Evolutionary conservation across 1,140 invertebrate genomes (phyloP), one percentile per base, ranked within the genome.

Genomic region (Sminthurinus signatus): DNA sequence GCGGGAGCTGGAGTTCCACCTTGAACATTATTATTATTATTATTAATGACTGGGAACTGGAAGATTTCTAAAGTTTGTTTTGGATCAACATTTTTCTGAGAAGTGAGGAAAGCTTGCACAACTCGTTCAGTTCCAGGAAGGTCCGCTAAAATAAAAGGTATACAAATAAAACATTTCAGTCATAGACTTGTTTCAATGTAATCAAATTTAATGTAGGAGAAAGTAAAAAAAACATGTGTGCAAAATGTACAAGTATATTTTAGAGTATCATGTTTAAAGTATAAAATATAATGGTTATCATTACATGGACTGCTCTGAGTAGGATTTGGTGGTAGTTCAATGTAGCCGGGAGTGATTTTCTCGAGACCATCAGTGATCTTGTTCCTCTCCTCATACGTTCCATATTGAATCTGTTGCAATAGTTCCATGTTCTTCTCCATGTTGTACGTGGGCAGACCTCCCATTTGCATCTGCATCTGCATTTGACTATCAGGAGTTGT

Each of bases 1-100:
- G 28, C n/a, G 4, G 29, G 57, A 60, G 25, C 43, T 44, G 39
- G 57, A 25, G 57, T 60, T 3, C 39, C 43, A 2, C 31, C 36
- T 8, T 12, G 17, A 28, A 8, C 17, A 19, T 57, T 57, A 14
- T 12, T 42, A 3, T 36, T 14, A 21, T 23, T 10, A 4, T 17
- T 10, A 10, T 5, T 21, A 17, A 5, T 23, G 8, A 44, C 15
- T 2, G 57, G 57, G 5, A 60, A 60, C 17, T 60, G 12, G 32
- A 44, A 60, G n/a, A 60, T 60, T 46, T 60, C 28, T 4, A 60
- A 25, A 2, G 57, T 60, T 46, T 60, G 57, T 25, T 60, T 60
- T 23, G 36, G 43, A 23, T 60, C 57, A 2, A 60, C 39, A 28
- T 60, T 46, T 25, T 60, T 60, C 43, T 60, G 57, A 5, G 57